Conservation (phyloP, 1,140 invertebrate species). For the Helicorthomorpha holstii region DNA sequence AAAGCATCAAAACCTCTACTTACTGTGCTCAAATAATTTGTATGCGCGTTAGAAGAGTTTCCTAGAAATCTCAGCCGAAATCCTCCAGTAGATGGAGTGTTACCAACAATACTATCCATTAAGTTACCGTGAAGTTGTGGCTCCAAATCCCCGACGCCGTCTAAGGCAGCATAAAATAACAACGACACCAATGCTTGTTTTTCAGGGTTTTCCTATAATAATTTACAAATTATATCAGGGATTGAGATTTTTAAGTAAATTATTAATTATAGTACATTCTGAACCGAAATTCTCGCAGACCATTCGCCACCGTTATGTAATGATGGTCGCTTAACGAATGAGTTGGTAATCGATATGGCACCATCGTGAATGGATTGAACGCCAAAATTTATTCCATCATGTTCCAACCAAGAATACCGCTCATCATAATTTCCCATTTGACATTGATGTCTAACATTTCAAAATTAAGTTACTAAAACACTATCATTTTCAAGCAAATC, state of each 20-base stretch:
- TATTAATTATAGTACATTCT: too few relatives aligned
- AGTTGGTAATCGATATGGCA: slow-evolving; percentile 56
- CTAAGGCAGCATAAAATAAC: slow-evolving; percentile 30
- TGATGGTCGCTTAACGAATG: slow-evolving; percentile 68
- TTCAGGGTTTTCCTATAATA: too few relatives aligned
- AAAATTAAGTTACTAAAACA: slow-evolving; percentile 12
- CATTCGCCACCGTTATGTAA: slow-evolving; percentile 76
- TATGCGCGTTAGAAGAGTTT: slow-evolving; percentile 34
- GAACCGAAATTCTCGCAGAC: slow-evolving; percentile 58
- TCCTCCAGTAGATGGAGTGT: slow-evolving; percentile 56
- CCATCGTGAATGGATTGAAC: slow-evolving; percentile 74
- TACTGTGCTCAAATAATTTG: slow-evolving; percentile 52
- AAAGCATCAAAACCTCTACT: slow-evolving; percentile 51
- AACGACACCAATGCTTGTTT: slow-evolving; percentile 26
- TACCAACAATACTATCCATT: slow-evolving; percentile 51
- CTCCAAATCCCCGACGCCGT: slow-evolving; percentile 21
- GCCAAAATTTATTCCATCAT: slow-evolving; percentile 84
- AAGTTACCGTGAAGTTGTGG: slow-evolving; percentile 30
- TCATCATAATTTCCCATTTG: slow-evolving; percentile 69
- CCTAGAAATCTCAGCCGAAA: slow-evolving; percentile 41
- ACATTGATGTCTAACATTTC: slow-evolving; percentile 67
- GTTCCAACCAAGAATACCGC: slow-evolving; percentile 69
- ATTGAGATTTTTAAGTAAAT: too few relatives aligned
- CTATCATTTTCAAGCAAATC: too few relatives aligned
- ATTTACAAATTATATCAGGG: too few relatives aligned